Evolutionary conservation across 2,888 invertebrate genomes (phyloP).

Genomic region (Lymantria monacha): DNA sequence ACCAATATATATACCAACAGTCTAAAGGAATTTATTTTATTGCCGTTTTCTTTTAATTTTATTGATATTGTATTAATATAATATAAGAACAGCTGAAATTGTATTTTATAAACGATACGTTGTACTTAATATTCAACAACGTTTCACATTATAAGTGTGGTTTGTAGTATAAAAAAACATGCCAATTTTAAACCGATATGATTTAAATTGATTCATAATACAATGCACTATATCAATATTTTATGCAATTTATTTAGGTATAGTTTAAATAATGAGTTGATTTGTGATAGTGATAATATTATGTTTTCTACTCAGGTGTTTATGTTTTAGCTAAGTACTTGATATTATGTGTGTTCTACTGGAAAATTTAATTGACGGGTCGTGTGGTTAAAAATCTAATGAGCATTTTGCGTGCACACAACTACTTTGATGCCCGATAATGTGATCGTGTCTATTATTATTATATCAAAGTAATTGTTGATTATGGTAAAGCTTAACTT

Average conservation of each 20-base stretch:
- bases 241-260: constrained; percentile 13
- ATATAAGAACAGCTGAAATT: background rate
- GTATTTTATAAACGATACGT: no score
- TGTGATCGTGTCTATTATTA: background rate
- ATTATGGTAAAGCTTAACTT: constrained; percentile 24
- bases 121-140: background rate
- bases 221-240: constrained; percentile 21
- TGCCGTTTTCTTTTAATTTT: constrained; percentile 10
- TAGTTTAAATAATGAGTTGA: background rate
- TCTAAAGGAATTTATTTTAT: constrained; percentile 5
- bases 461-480: constrained; percentile 41
- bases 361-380: background rate
- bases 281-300: no score
- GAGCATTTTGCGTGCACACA: constrained; percentile 46
- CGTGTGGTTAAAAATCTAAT: constrained; percentile 9
- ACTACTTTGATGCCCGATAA: constrained; percentile 39
- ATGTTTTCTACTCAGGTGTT: no score
- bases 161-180: constrained; percentile 26
- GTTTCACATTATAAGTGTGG: constrained; percentile 26
- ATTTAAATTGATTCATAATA: background rate
- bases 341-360: background rate
- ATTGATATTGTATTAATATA: background rate
- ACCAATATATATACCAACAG: constrained; percentile 6
- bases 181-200: constrained; percentile 17
- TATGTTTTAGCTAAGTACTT: no score